These are phyloP conservation scores for Helleia helle DNA, from an alignment of 2,888 invertebrate species.

Conservation along the genomic window DNA sequence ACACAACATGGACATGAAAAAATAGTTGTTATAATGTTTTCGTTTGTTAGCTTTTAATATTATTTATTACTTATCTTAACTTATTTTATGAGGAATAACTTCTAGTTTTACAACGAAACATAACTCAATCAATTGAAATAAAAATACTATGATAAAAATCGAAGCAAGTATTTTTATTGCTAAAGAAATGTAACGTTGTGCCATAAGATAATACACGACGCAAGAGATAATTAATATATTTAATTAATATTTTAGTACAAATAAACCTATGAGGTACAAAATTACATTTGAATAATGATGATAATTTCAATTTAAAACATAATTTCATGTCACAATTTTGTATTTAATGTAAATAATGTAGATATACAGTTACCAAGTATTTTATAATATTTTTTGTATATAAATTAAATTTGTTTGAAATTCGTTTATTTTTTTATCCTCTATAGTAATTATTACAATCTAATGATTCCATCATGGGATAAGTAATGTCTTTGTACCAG, in stretches of 20 bases:
- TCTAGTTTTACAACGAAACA: no score
- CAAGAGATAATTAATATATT: not conserved
- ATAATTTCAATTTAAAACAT: not conserved
- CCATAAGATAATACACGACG: constrained; percentile 4
- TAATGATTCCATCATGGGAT: not conserved
- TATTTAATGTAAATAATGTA: constrained; percentile 52
- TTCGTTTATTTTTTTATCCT: constrained; percentile 10
- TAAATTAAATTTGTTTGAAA: constrained; percentile 32
- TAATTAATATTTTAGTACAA: constrained; percentile 1
- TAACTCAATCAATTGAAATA: no score
- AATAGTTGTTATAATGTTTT: no score
- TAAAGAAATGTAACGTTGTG: no score
- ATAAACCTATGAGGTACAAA: constrained; percentile 1
- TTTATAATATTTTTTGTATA: constrained; percentile 28
- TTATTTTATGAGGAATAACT: no score
- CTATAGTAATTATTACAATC: not conserved
- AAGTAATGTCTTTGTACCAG: no score
- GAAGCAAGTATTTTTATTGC: no score
- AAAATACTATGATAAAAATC: no score
- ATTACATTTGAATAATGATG: no score
- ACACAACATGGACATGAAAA: no score
- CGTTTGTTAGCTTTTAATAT: no score
- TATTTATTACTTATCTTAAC: no score
- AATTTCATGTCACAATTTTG: not conserved
- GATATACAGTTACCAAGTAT: constrained; percentile 30